Base-by-base conservation (phyloP, 2,113 vertebrate species). In the Salvelinus sp. region DNA sequence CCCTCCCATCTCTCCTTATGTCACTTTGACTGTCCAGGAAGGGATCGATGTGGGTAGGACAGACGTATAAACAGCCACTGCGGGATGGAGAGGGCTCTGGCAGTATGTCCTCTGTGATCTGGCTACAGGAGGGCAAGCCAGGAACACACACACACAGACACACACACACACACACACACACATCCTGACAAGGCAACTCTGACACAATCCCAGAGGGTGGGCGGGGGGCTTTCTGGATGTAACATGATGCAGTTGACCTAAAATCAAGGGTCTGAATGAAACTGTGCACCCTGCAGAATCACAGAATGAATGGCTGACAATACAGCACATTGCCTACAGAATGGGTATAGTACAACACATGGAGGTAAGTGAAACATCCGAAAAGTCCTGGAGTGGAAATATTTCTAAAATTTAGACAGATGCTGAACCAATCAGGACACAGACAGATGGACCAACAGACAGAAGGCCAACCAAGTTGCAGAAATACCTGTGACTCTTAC, bases 181-280 rank as follows among this genome's bases (percentile, higher is more conserved):
- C 23, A 28, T 12, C 25, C 47, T 27, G 44, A 50, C 47, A 22
- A 23, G 48, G 25, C 54, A 57, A 48, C 62, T 71, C 58, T 38
- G 71, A 77, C 33, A 58, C 18, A n/a, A n/a, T n/a, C n/a, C n/a
- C n/a, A n/a, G n/a, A n/a, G 22, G 62, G 62, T 30, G 47, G 48
- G 33, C 38, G 65, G 33, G 38, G 18, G 54, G 47, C 18, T 77
- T 7, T 68, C 14, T 16, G 33, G 6, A 57, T 58, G 70, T 78
- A 84, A 82, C 74, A 16, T 74, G 80, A 86, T 70, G 70, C 20
- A 0, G 58, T 18, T 69, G 75, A 80, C 73, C 38, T 69, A 62
- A 57, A 82, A 69, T 62, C 13, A 0, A 69, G 18, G 47, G 23
- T 69, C 13, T 71, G 70, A 44, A 62, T 25, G 58, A 76, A 68